Evolutionary conservation across 2,113 vertebrate genomes (phyloP), one percentile per base, ranked within the genome.

Genomic region (Ptilonorhynchus violaceus): DNA sequence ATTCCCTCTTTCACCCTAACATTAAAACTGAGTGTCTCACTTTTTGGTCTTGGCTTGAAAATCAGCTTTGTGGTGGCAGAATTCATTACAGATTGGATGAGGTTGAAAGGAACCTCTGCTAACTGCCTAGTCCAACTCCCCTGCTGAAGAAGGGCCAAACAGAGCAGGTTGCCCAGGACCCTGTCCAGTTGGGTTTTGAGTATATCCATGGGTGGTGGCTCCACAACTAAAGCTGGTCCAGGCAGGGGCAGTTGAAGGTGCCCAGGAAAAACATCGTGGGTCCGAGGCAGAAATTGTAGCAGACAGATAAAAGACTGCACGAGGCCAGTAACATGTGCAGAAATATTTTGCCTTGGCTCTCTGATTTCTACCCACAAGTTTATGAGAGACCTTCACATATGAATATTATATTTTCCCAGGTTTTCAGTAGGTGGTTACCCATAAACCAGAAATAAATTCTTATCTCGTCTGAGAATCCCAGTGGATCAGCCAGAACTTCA

Each of bases 261-360:
- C 19, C 19, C n/a, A 73, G 46, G 37, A 77, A 35, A 80, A 73
- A 6, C 10, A 37, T 0, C 0, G 5, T 28, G 33, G 22, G 8
- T 46, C 27, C 66, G 33, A 72, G 41, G 44, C 33, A 83, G 23
- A 60, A 17, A 21, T 68, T 53, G 59, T 18, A 59, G 68, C 49
- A 72, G 52, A 30, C 10, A 76, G 23, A 4, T 49, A 8, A 53
- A 1, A 35, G 49, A 49, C 14, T 58, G 37, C 42, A 7, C 46
- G 47, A 68, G 28, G 13, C 42, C 2, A 39, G 7, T 13, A 68
- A 73, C 1, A 5, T 11, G 9, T 44, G n/a, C 24, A 50, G n/a
- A 41, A 68, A 33, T 30, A 18, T 56, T 93, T 86, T 86, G 16
- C 49, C 68, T 73, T 46, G 31, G 8, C 9, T 95, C 21, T 79